phyloP scores from a whole-genome alignment of 2,113 vertebrate species.

The Oreotrochilus melanogaster region DNA sequence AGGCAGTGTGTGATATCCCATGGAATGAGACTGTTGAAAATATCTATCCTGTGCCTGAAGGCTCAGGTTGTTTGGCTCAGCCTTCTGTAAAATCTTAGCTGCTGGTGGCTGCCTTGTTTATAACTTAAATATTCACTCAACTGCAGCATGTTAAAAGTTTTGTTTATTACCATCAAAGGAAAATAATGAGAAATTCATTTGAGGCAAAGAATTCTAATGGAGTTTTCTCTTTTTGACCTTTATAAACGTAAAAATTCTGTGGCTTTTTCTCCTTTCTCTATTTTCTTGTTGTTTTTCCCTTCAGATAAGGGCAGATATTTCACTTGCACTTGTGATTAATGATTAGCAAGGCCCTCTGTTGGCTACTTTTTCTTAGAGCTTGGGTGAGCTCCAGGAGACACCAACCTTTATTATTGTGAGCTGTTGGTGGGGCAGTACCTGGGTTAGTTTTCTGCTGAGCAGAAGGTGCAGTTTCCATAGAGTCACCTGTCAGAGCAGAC shows the following conservation, averaged over 20 bases:
- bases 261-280: neutral
- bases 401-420: neutral
- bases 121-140: neutral
- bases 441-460: neutral
- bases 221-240: slow-evolving; percentile 19
- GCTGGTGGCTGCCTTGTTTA: slow-evolving; percentile 20
- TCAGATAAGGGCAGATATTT: neutral
- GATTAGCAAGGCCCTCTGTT: neutral
- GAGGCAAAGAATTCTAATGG: slow-evolving; percentile 25
- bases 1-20: neutral
- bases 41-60: neutral
- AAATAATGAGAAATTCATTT: slow-evolving; percentile 66
- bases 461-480: neutral
- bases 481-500: neutral
- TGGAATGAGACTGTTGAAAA: neutral
- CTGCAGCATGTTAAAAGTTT: slow-evolving; percentile 21
- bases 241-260: neutral
- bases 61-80: neutral
- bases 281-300: neutral
- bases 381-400: neutral
- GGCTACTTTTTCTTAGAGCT: neutral
- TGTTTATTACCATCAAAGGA: neutral
- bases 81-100: neutral
- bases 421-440: neutral
- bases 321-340: neutral